These are phyloP conservation scores for Hyalella azteca DNA, from an alignment of 2,888 invertebrate genomes.

Conservation along the genomic window DNA sequence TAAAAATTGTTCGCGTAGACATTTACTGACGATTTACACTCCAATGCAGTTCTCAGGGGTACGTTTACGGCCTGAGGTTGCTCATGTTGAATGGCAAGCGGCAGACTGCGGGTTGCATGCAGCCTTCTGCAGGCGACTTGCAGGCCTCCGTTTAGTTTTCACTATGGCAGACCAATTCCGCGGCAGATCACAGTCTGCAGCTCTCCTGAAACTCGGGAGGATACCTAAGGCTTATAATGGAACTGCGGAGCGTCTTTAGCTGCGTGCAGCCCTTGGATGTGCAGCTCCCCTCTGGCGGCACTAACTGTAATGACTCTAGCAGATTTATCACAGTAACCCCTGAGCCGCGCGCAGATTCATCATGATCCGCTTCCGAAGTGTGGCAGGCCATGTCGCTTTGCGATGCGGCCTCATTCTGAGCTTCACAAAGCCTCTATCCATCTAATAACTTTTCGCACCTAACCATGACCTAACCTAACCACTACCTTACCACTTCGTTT, in stretches of 20 bases:
- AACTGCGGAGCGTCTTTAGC: background rate
- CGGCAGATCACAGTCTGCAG: background rate
- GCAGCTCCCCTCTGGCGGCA: background rate
- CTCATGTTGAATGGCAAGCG: too few species aligned
- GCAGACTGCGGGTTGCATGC: too few species aligned
- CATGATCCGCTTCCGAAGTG: constrained; percentile 13
- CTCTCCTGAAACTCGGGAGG: background rate
- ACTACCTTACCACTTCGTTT: too few species aligned
- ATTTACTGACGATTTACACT: too few species aligned
- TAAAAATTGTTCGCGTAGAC: too few species aligned
- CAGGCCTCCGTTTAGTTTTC: too few species aligned
- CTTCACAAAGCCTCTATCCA: too few species aligned
- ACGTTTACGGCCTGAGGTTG: too few species aligned
- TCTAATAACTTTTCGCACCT: too few species aligned
- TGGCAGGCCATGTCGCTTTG: constrained; percentile 16
- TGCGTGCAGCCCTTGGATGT: background rate
- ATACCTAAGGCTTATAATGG: background rate
- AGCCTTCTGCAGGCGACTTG: too few species aligned
- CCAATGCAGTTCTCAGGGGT: too few species aligned
- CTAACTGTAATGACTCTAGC: constrained; percentile 23
- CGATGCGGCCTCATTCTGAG: background rate
- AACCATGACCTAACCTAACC: too few species aligned
- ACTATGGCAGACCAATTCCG: background rate
- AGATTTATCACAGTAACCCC: constrained; percentile 35
- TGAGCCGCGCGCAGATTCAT: constrained; percentile 14